A percentile compares a stretch with the other conserved stretches of the same genome.
Conservation (phyloP, 2,888 invertebrate species). For the Sturmia bella region DNA sequence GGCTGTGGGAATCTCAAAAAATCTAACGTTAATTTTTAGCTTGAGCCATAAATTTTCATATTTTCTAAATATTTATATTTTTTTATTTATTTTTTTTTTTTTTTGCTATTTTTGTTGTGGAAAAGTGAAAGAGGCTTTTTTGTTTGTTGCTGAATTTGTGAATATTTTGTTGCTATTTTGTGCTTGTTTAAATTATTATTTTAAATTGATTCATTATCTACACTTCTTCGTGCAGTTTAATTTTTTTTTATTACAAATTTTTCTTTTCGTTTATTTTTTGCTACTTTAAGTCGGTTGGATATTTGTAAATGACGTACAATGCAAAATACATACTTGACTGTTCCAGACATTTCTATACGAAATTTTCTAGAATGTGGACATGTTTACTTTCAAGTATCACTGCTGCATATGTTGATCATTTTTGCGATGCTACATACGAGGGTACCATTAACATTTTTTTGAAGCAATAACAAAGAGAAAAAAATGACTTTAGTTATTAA, state of each 20-base stretch:
- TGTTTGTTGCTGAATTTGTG: constrained; percentile 3
- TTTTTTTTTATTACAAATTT: constrained; percentile 15
- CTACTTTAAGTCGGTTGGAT: constrained; percentile 16
- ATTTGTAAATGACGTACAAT: constrained; percentile 52
- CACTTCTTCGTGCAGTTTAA: constrained; percentile 38
- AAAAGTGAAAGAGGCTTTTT: constrained; percentile 36
- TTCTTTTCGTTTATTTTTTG: constrained; percentile 27
- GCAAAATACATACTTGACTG: constrained; percentile 27
- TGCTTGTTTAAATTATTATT: constrained; percentile 49
- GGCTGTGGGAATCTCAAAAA: constrained; percentile 53
- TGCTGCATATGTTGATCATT: constrained; percentile 5
- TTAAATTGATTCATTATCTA: constrained; percentile 67
- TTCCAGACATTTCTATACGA: constrained; percentile 62
- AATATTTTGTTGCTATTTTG: constrained; percentile 35
- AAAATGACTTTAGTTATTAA: too few species aligned
- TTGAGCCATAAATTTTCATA: constrained; percentile 6
- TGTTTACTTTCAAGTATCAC: constrained; percentile 12
- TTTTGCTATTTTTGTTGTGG: too few species aligned
- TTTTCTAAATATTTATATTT: constrained; percentile 33
- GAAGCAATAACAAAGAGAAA: too few species aligned
- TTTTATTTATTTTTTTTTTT: too few species aligned
- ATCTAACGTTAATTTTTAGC: background rate
- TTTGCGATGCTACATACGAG: constrained; percentile 1
- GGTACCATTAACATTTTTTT: background rate
- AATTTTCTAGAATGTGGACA: constrained; percentile 34